Percentiles rank a stretch among this genome's conserved stretches.
Conservation (phyloP, 2,888 invertebrate genomes). For the Lasioglossum marginatum region DNA sequence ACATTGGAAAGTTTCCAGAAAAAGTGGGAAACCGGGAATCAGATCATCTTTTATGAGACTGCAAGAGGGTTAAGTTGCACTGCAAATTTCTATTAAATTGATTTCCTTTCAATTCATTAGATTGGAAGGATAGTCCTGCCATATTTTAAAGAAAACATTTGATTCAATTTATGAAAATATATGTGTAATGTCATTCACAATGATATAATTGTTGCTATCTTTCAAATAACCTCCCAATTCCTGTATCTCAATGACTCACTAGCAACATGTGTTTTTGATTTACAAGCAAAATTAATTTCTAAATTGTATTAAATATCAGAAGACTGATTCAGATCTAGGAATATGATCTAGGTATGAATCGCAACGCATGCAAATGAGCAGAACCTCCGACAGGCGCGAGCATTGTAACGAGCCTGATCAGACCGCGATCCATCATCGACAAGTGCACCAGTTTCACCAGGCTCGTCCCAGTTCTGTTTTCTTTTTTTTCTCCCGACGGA, state of each 20-base stretch:
- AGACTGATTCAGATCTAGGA: no score
- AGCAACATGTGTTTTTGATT: no score
- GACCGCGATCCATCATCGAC: constrained; percentile 46
- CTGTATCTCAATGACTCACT: no score
- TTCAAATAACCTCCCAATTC: no score
- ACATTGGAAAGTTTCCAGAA: neutral
- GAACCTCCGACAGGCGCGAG: neutral
- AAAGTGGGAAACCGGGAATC: neutral
- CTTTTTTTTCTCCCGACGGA: neutral
- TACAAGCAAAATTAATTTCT: neutral
- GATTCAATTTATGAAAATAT: no score
- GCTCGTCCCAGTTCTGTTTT: constrained; percentile 18
- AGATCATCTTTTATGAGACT: neutral
- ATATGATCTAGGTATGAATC: neutral
- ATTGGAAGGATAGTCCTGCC: no score
- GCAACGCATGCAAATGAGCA: neutral
- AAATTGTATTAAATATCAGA: neutral
- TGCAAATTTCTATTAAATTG: neutral
- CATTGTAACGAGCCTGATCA: constrained; percentile 50
- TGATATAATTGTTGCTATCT: no score
- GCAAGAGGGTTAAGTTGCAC: neutral
- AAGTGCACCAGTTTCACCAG: constrained; percentile 49
- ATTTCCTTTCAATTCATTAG: no score
- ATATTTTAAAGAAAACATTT: no score
- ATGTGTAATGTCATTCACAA: no score